Evolutionary conservation across 2,888 invertebrate species (phyloP).

Genomic region (Globia sparganii): DNA sequence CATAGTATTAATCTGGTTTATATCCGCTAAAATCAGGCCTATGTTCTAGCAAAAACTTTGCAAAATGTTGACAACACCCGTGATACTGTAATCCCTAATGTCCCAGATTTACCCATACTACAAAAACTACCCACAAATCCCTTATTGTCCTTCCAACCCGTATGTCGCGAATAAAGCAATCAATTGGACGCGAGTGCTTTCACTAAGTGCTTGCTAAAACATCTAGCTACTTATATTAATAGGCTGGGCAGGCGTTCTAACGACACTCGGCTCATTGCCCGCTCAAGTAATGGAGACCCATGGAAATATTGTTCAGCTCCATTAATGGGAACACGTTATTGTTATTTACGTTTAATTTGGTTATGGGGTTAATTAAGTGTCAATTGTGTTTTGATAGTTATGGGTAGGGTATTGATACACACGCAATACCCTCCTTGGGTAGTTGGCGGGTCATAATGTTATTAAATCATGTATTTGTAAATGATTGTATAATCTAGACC

Average conservation of each 20-base stretch:
- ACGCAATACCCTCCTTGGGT: too few relatives aligned
- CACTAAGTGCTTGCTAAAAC: slow-evolving; percentile 77
- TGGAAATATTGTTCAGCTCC: slow-evolving; percentile 76
- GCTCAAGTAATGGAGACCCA: slow-evolving; percentile 71
- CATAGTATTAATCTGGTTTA: neutral
- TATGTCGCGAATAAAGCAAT: slow-evolving; percentile 71
- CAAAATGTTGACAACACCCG: neutral
- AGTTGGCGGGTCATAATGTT: neutral
- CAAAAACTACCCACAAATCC: slow-evolving; percentile 11
- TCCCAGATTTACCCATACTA: neutral
- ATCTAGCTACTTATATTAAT: slow-evolving; percentile 75
- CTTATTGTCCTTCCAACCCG: slow-evolving; percentile 26
- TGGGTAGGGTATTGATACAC: neutral
- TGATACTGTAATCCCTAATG: too few relatives aligned
- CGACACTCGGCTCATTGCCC: slow-evolving; percentile 78
- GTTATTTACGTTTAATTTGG: slow-evolving; percentile 36
- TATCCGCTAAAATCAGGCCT: neutral
- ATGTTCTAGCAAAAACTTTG: neutral
- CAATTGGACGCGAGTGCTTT: slow-evolving; percentile 75
- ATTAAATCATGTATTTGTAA: neutral
- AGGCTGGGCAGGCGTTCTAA: slow-evolving; percentile 72
- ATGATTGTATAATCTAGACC: neutral
- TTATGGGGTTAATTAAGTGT: slow-evolving; percentile 34
- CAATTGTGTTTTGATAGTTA: slow-evolving; percentile 30
- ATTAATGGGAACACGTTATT: slow-evolving; percentile 58